Percentiles rank a stretch among this genome's conserved stretches.
Conservation (phyloP, 1,140 invertebrate species). For the Tenebrio molitor region DNA sequence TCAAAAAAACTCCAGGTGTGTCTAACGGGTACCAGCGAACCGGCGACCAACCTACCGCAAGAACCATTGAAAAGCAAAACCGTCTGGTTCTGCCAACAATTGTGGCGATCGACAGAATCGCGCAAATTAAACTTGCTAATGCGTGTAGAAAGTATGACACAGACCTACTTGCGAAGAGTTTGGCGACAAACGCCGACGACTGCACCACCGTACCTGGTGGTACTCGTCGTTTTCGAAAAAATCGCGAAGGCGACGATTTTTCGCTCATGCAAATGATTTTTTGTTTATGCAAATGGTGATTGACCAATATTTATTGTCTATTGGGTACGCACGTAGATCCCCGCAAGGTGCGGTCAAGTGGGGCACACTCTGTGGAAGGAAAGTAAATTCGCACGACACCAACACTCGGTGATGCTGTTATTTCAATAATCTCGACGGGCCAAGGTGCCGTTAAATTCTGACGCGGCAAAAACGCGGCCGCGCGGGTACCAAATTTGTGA, state of each 20-base stretch:
- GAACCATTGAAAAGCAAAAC: slow-evolving; percentile 19
- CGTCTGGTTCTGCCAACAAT: background rate
- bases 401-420: slow-evolving; percentile 19
- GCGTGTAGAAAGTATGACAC: slow-evolving; percentile 26
- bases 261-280: slow-evolving; percentile 1
- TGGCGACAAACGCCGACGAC: background rate
- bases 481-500: background rate
- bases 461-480: slow-evolving; percentile 2
- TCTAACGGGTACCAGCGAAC: too few relatives aligned
- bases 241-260: too few relatives aligned
- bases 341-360: slow-evolving; percentile 28
- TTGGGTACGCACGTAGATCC: slow-evolving; percentile 26
- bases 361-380: slow-evolving; percentile 22
- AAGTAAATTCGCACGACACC: slow-evolving; percentile 14
- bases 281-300: slow-evolving; percentile 24
- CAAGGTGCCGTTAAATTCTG: slow-evolving; percentile 23
- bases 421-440: slow-evolving; percentile 17
- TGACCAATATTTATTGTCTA: slow-evolving; percentile 19
- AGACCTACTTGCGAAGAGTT: slow-evolving; percentile 14
- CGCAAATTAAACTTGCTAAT: slow-evolving; percentile 26
- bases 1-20: too few relatives aligned
- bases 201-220: background rate
- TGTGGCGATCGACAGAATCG: background rate
- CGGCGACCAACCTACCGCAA: slow-evolving; percentile 27
- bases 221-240: background rate